A percentile compares a stretch with the other conserved stretches of the same genome.
These are phyloP conservation scores for Psephotus haematonotus DNA, from an alignment of 2,113 vertebrate species.

Conservation along the genomic window DNA sequence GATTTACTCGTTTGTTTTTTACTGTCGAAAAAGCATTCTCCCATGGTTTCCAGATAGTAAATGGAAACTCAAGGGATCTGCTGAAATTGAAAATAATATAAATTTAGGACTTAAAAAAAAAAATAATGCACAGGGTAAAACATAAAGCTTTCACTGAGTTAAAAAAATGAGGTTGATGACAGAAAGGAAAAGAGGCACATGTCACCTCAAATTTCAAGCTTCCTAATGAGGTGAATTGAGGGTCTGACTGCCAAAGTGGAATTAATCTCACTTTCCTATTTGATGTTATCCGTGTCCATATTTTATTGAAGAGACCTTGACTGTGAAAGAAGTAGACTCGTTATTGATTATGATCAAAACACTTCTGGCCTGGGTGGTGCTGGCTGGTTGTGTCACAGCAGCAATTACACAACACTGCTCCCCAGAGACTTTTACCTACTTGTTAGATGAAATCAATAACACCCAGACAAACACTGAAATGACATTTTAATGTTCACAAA, in stretches of 20 bases:
- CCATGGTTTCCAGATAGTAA: background rate
- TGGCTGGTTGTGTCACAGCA: constrained; percentile 45
- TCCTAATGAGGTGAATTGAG: background rate
- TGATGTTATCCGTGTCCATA: background rate
- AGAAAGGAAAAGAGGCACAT: background rate
- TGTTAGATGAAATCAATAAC: constrained; percentile 76
- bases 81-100: background rate
- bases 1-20: background rate
- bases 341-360: constrained; percentile 63
- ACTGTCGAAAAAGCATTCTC: background rate
- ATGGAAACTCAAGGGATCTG: background rate
- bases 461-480: constrained; percentile 63
- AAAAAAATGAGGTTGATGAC: background rate
- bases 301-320: constrained; percentile 9
- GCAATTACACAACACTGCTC: constrained; percentile 63
- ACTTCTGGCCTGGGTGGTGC: background rate
- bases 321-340: background rate
- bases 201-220: background rate
- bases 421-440: constrained; percentile 53
- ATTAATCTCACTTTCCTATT: background rate
- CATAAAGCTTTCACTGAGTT: background rate
- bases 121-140: background rate
- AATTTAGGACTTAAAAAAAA: background rate
- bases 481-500: constrained; percentile 70
- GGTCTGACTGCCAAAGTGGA: background rate